Conservation (phyloP, 2,113 vertebrate genomes). For the Oriolus oriolus region DNA sequence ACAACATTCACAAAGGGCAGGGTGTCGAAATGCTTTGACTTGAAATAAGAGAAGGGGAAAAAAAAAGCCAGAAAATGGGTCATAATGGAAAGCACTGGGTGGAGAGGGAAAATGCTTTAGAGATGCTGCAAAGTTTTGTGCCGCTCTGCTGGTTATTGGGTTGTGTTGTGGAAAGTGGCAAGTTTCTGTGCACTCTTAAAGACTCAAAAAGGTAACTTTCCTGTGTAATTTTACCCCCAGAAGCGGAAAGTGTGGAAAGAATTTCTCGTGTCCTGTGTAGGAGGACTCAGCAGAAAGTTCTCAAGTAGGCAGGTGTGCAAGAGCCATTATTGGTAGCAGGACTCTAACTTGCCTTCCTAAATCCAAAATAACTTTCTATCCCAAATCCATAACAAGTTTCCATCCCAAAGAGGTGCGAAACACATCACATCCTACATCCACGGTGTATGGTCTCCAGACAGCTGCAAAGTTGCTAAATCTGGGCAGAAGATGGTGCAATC, state of each 20-base stretch:
- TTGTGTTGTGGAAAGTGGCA: neutral
- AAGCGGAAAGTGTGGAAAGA: neutral
- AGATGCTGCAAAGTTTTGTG: neutral
- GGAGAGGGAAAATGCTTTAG: neutral
- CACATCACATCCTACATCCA: rapidly evolving
- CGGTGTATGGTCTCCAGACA: rapidly evolving
- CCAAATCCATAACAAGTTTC: neutral
- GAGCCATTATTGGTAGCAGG: neutral
- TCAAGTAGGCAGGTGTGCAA: neutral
- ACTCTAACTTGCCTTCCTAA: neutral
- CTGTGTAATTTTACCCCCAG: neutral
- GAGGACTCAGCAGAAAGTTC: neutral
- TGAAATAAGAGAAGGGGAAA: neutral
- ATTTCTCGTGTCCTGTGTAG: neutral
- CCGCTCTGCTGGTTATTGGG: neutral
- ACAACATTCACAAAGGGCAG: slow-evolving; percentile 10
- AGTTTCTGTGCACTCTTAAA: neutral
- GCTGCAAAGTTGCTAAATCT: neutral
- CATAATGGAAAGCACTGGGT: neutral
- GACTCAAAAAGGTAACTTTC: neutral
- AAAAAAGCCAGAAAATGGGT: slow-evolving; percentile 1
- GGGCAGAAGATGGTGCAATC: neutral
- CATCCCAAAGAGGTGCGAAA: neutral
- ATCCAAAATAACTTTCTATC: neutral
- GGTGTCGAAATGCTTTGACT: slow-evolving; percentile 11